Percentiles rank a stretch among this genome's conserved stretches.
These are phyloP conservation scores for Isichthys henryi DNA, from an alignment of 2,113 vertebrate genomes.

Conservation along the genomic window DNA sequence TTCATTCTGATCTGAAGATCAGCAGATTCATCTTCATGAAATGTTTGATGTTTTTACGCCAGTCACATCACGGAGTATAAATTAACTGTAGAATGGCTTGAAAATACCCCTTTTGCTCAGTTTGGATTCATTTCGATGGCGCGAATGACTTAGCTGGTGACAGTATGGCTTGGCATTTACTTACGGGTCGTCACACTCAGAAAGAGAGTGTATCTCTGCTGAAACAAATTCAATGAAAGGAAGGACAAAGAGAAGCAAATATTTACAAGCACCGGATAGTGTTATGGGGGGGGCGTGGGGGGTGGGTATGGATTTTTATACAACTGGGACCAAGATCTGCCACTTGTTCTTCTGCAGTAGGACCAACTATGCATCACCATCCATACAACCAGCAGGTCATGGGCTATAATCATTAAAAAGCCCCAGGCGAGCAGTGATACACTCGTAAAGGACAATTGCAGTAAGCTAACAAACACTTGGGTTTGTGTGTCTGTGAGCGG, in stretches of 20 bases:
- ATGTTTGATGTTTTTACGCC: conserved; percentile 14
- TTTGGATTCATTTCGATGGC: background rate
- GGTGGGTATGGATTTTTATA: background rate
- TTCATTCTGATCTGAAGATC: background rate
- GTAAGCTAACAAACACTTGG: background rate
- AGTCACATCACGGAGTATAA: background rate
- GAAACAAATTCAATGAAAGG: background rate
- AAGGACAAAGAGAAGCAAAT: background rate
- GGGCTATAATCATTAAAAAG: background rate
- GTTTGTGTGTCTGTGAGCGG: conserved; percentile 17
- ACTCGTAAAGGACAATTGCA: background rate
- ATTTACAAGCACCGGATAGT: background rate
- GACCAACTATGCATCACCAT: conserved; percentile 8
- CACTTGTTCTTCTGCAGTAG: conserved; percentile 11
- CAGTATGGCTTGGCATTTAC: background rate
- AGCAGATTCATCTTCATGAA: background rate
- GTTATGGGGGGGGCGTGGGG: background rate
- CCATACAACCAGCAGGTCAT: background rate
- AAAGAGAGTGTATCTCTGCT: conserved; percentile 20
- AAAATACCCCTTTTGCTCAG: background rate
- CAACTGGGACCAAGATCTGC: conserved; percentile 25
- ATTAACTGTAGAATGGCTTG: background rate
- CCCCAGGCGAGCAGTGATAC: background rate
- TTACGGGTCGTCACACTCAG: background rate
- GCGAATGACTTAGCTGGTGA: background rate